Base-by-base conservation (phyloP, 2,888 invertebrate genomes). In the Empis livida region DNA sequence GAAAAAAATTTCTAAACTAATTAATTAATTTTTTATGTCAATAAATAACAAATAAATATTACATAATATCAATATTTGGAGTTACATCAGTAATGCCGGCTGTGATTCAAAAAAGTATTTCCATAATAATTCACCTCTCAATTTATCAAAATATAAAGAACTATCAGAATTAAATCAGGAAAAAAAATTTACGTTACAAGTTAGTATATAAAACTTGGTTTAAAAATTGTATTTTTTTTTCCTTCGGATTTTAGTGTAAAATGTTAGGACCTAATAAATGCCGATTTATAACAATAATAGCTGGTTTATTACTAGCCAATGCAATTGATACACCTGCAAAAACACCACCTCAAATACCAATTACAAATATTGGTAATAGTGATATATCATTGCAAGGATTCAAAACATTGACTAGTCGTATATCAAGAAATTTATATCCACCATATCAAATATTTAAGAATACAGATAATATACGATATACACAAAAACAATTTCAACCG, bases 261-360 rank as follows among this genome's bases (percentile, higher is more conserved):
- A 70, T 70, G 69, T 64, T 68, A 65, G 67, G 64, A 59, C 55
- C 59, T 56, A 63, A 56, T 54, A 63, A 58, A 62, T 64, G 64
- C 62, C 60, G 57, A 55, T 56, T 62, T 50, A 55, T 62, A 50
- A 61, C 62, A 53, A 60, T 61, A 49, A 53, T 62, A 54, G 59
- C 59, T 56, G 61, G 61, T 55, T 53, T 62, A 47, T 55, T 60
- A 52, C 51, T 58, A 53, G 55, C 58, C 45, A 56, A 58, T 52
- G 58, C 60, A 46, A 59, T 57, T 57, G 60, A 62, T 46, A 56
- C 58, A 43, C 59, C 59, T 37, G 44, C 48, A 16, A 49, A 50
- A 48, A 39, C 40, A n/a, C 35, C 37, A 5, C n/a, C n/a, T n/a
- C 49, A 46, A 43, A 38, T 42, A n/a, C 23, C 46, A 35, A 5